Evolutionary conservation across 2,888 invertebrate genomes (phyloP), one percentile per base, ranked within the genome.

Genomic region (Leucophenga maculata): DNA sequence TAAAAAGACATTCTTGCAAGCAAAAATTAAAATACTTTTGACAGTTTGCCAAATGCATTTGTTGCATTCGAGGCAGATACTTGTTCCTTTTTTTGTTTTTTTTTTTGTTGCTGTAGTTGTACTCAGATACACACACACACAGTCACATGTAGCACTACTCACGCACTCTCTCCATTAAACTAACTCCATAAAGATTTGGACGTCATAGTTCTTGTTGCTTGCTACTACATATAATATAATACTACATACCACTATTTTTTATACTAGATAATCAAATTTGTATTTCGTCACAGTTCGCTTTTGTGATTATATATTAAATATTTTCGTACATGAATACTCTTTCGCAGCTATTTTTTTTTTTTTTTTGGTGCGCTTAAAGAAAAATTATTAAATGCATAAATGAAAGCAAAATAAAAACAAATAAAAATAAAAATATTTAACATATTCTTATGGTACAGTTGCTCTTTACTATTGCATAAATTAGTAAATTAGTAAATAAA

Each of bases 401-500:
- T 18, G 11, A 20, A 54, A 14, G 9, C 1, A 2, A 22, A 18
- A 18, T 13, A 22, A 57, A 57, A 57, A 9, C 11, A 20, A 44
- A 62, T 9, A 62, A 13, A 16, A 16, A 16, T 14, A 16, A 48
- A 64, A 48, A 11, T 54, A 44, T 44, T 13, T 31, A 62, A 52
- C 57, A n/a, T 14, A 65, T 52, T 64, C 55, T 65, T 57, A 55
- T 48, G 57, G 57, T 69, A 65, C 65, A 31, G 65, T 69, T 64
- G 48, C 62, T 46, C 48, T 64, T 64, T 22, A 14, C 48, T 4
- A 22, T 64, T 64, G 22, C 46, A 46, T 57, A 57, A 31, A 57
- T 22, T 8, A 39, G 9, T 60, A n/a, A 31, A 39, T 18, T 14
- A 59, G 6, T 13, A 60, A 39, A 44, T 18, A 60, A 39, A 39